phyloP scores from a whole-genome alignment of 2,113 vertebrate species.

The Barnardius zonarius region DNA sequence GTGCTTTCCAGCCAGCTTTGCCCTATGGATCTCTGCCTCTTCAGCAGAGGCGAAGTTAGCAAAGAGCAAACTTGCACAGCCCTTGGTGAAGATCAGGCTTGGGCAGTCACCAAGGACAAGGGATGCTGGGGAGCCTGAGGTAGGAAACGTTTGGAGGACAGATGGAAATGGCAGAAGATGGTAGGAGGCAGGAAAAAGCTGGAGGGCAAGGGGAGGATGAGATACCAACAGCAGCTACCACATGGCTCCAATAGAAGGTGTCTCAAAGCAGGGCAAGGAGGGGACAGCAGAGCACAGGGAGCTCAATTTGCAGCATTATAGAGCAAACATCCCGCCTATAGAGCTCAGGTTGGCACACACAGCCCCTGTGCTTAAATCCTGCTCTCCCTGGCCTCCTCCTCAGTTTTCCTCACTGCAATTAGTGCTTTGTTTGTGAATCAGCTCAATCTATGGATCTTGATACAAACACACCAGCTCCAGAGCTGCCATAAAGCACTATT shows the following conservation, averaged over 20 bases:
- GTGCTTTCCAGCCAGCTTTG: background rate
- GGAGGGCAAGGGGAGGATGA: background rate
- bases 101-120: background rate
- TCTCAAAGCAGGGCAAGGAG: background rate
- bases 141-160: background rate
- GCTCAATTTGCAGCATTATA: background rate
- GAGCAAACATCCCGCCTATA: rapidly evolving
- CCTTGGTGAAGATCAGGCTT: background rate
- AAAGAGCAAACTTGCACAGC: rapidly evolving
- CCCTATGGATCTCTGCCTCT: background rate
- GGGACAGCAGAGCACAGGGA: rapidly evolving
- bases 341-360: background rate
- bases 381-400: background rate
- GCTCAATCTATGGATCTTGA: conserved; percentile 63
- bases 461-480: conserved; percentile 66
- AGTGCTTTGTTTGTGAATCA: conserved; percentile 70
- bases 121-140: background rate
- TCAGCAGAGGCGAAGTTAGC: background rate
- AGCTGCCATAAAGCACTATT: conserved; percentile 78
- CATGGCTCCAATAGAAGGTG: rapidly evolving
- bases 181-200: background rate
- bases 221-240: rapidly evolving
- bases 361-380: background rate
- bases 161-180: background rate
- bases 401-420: conserved; percentile 59